Evolutionary conservation across 2,888 invertebrate genomes (phyloP), one percentile per base, ranked within the genome.

Genomic region (Hemicrepidius hirtus): DNA sequence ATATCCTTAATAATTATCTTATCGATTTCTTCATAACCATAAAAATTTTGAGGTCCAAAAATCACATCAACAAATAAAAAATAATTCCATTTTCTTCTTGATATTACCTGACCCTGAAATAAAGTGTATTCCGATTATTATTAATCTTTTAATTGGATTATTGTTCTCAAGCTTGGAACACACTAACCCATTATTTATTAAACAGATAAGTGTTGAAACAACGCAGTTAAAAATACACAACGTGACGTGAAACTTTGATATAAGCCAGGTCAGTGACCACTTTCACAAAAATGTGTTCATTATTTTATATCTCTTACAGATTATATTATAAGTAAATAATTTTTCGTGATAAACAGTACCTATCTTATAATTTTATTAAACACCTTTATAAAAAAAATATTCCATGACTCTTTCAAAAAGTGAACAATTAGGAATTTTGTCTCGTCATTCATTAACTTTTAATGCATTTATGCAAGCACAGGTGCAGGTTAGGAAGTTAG

Each of bases 161-260:
- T 66, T 67, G 64, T 67, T 68, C 68, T 57, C 41, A 53, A 41
- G 41, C 13, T 49, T 66, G 37, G 57, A 66, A 50, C 74, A 75
- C 65, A 75, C 70, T 75, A 73, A 75, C 75, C 75, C 60, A 75
- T 72, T 72, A 73, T 68, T 75, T 57, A 66, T 73, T 57, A 65
- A 68, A 72, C 24, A 53, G 57, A 57, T 24, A 66, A 44, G 13
- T 53, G 59, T 62, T 53, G 63, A 68, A 73, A 75, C 69, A 67
- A 68, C 62, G 65, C 66, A 67, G 53, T 66, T 75, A 67, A 71
- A 75, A 75, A 75, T 73, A 71, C 12, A 46, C 32, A 20, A 20
- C 49, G 41, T 68, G 62, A 68, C 62, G 62, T 69, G 72, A 50
- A 63, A 60, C 24, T 68, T 41, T 74, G 75, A 73, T 72, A 72